These are phyloP conservation scores for Tyria jacobaeae DNA, from an alignment of 2,888 invertebrate genomes.

Conservation along the genomic window DNA sequence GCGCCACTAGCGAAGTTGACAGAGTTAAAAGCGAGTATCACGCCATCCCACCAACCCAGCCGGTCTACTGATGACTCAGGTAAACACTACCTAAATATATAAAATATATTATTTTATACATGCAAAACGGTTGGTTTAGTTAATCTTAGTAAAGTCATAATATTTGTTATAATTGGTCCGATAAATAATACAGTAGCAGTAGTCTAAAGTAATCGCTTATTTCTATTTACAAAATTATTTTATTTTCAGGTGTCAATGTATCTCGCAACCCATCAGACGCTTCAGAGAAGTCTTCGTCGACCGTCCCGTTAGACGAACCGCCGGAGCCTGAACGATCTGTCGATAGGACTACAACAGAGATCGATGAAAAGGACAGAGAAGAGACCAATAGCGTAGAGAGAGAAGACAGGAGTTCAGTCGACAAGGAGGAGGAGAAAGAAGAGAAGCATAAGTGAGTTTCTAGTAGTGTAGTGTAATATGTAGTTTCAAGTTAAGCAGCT, in stretches of 20 bases:
- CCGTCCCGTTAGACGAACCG: slow-evolving; percentile 46
- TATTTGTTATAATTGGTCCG: no score
- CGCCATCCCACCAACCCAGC: slow-evolving; percentile 66
- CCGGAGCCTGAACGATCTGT: slow-evolving; percentile 45
- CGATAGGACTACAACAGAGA: slow-evolving; percentile 28
- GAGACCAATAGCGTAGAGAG: slow-evolving; percentile 40
- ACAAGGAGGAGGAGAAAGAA: slow-evolving; percentile 45
- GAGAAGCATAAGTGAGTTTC: slow-evolving; percentile 66
- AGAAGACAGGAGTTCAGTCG: slow-evolving; percentile 39
- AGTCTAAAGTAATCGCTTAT: background rate
- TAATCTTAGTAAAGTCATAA: no score
- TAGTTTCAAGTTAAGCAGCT: background rate
- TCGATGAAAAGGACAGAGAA: slow-evolving; percentile 39
- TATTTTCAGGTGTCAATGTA: slow-evolving; percentile 70
- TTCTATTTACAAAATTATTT: background rate
- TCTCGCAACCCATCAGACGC: slow-evolving; percentile 81
- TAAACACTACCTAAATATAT: slow-evolving; percentile 38
- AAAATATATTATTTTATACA: no score
- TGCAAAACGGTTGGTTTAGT: no score
- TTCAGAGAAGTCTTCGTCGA: slow-evolving; percentile 60
- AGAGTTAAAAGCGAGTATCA: slow-evolving; percentile 65
- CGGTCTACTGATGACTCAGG: slow-evolving; percentile 73
- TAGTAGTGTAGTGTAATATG: background rate
- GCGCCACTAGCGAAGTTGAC: slow-evolving; percentile 75
- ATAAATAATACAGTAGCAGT: no score